A percentile compares a stretch with the other conserved stretches of the same genome.
Evolutionary conservation across 2,797 vertebrate species (phyloP).

Genomic region (Leptodactylus fallax): DNA sequence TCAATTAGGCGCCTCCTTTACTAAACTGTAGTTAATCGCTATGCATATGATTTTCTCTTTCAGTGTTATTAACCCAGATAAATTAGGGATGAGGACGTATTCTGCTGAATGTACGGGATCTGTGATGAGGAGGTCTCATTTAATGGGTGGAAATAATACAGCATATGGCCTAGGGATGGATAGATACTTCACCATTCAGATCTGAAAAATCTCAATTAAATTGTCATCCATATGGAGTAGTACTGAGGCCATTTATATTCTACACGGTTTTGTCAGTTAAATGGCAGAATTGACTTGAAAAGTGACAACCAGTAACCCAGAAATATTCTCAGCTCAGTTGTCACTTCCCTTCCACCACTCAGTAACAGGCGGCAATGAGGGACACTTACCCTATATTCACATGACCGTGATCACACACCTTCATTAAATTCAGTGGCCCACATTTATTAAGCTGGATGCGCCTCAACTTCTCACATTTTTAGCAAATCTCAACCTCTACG

Average conservation of each 20-base stretch:
- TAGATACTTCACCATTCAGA: background rate
- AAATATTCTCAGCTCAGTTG: background rate
- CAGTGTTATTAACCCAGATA: slow-evolving; percentile 20
- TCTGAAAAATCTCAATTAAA: background rate
- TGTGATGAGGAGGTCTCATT: too few relatives aligned
- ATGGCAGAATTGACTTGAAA: background rate
- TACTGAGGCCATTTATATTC: background rate
- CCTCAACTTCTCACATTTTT: too few relatives aligned
- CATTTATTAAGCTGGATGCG: too few relatives aligned
- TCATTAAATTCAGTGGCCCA: too few relatives aligned
- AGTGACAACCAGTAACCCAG: background rate
- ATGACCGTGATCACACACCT: too few relatives aligned
- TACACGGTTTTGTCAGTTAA: background rate
- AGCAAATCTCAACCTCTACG: too few relatives aligned
- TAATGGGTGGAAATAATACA: too few relatives aligned
- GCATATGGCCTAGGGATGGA: background rate
- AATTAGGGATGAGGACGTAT: background rate
- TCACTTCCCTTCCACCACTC: background rate
- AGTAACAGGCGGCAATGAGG: background rate
- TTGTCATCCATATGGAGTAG: background rate
- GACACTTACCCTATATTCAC: too few relatives aligned
- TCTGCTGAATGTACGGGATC: background rate
- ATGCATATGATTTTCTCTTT: slow-evolving; percentile 10
- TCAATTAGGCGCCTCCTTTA: slow-evolving; percentile 40
- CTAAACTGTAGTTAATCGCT: background rate